Percentiles rank a stretch among this genome's conserved stretches.
Conservation (phyloP, 2,113 vertebrate species). For the Burhinus bistriatus region DNA sequence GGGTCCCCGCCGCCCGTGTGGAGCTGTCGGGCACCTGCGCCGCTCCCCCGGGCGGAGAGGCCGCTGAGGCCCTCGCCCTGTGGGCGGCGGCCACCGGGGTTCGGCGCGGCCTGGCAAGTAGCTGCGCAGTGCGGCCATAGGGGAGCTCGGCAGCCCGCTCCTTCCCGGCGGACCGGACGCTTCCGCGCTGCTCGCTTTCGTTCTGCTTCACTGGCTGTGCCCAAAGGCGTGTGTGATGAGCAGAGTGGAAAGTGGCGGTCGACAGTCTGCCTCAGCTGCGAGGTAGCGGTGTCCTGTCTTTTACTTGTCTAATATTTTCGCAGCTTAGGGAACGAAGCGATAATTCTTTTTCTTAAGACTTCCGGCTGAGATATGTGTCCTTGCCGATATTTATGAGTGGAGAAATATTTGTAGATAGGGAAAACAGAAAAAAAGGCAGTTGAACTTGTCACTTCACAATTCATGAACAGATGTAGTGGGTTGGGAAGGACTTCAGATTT, state of each 20-base stretch:
- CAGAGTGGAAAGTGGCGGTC: accelerated
- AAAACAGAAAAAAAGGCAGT: no score
- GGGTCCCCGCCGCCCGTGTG: no score
- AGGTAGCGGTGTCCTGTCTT: not conserved
- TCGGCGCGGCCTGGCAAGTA: no score
- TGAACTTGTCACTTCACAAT: not conserved
- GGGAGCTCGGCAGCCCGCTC: not conserved
- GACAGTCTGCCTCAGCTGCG: not conserved
- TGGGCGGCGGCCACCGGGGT: no score
- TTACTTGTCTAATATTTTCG: accelerated
- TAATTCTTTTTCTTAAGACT: not conserved
- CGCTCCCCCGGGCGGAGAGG: accelerated
- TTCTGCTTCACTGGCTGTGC: no score
- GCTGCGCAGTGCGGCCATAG: not conserved
- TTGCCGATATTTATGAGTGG: not conserved
- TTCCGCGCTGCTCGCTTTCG: no score
- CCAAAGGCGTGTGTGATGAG: accelerated
- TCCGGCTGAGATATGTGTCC: accelerated
- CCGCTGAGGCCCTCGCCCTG: no score
- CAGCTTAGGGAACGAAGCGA: not conserved
- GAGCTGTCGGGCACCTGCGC: no score
- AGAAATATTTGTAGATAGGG: not conserved
- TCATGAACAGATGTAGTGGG: not conserved
- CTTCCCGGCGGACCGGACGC: no score
- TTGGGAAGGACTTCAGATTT: not conserved